Conservation (phyloP, 2,797 vertebrate species). For the Vireo griseus region DNA sequence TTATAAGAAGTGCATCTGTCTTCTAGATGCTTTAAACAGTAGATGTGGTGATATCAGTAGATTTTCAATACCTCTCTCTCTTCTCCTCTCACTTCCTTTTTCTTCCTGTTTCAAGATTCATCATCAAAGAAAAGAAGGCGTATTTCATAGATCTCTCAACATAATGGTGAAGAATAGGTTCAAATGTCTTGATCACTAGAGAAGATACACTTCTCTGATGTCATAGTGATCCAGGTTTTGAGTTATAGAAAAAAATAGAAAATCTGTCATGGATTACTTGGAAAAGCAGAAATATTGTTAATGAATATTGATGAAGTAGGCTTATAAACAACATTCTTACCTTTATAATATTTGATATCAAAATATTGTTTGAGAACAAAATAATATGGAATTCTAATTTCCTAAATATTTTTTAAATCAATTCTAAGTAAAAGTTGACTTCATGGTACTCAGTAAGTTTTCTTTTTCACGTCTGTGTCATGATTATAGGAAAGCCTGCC, state of each 20-base stretch:
- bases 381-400: constrained; percentile 41
- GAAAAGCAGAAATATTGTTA: constrained; percentile 11
- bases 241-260: not conserved
- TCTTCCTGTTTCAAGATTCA: not conserved
- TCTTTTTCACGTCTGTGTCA: not conserved
- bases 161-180: not conserved
- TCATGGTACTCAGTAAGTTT: not conserved
- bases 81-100: not conserved
- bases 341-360: constrained; percentile 20
- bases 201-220: not conserved
- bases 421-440: not conserved
- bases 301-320: not conserved
- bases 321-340: not conserved
- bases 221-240: not conserved
- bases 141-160: not conserved
- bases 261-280: not conserved
- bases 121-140: not conserved
- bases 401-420: not conserved
- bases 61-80: not conserved
- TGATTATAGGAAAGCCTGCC: not conserved
- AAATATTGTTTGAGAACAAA: not conserved
- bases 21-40: constrained; percentile 15
- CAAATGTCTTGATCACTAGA: not conserved
- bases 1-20: not conserved
- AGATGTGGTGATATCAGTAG: constrained; percentile 3